Evolutionary conservation across 1,140 invertebrate genomes (phyloP), one percentile per base, ranked within the genome.

Genomic region (Paracyclopina nana): DNA sequence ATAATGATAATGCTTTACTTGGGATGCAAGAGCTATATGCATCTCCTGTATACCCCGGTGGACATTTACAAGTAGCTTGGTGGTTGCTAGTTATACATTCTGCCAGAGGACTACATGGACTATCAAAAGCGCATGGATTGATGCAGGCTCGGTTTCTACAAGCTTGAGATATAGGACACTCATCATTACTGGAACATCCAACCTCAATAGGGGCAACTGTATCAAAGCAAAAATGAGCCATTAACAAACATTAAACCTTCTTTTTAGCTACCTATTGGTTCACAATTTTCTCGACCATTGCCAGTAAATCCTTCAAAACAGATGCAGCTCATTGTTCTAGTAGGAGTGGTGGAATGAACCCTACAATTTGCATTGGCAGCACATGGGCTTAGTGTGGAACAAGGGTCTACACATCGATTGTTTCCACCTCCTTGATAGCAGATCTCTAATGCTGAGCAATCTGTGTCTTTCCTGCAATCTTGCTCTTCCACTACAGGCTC

Each of bases 71-170:
- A 52, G 73, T 61, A 53, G 78, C 77, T 38, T 69, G 64, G 62
- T 88, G 82, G 59, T 77, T 72, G 48, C 69, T 61, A 1, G 77
- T 70, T 26, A 62, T 60, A 59, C 84, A 88, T 22, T 73, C 56
- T 1, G 82, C 78, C 61, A 88, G 88, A 4, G 74, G 79, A 20
- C 82, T 82, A 61, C 83, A 88, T n/a, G 77, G 72, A n/a, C 75
- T 77, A 8, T 26, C 18, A 12, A 78, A 71, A 1, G 65, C 64
- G 57, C 83, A 87, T 4, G 76, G 70, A 69, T 84, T 74, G 46
- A 68, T 63, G 61, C 84, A 90, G 56, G 79, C 75, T 48, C 78
- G 80, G 49, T 76, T 74, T 40, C 79, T 61, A 57, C 85, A 90
- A 20, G 76, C 65, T 55, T 74, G 68, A 56, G 74, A 67, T 22